Evolutionary conservation across 2,113 vertebrate genomes (phyloP), one percentile per base, ranked within the genome.

Genomic region (Otocyon megalotis): DNA sequence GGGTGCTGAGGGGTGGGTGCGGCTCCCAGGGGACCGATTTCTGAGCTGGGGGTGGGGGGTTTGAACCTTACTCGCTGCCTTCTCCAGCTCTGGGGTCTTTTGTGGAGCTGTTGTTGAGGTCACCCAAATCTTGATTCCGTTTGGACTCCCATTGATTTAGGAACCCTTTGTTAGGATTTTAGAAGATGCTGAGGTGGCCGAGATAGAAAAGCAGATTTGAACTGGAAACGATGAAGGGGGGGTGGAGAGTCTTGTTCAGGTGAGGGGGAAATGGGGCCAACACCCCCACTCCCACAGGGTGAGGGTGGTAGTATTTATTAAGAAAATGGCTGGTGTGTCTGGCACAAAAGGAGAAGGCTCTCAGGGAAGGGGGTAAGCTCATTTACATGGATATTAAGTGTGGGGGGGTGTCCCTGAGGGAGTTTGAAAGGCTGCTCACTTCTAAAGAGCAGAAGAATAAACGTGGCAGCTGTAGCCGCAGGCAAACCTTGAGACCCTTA

Each of bases 111-210:
- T 97, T 87, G 96, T 97, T 87, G 96, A 96, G 98, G 98, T 98
- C 97, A 88, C 98, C 96, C 98, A 89, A 94, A 90, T 94, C 96
- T 96, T 96, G 97, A 84, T 97, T 95, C 90, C 98, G 98, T 84
- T 98, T 94, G 97, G 94, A 84, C 96, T 93, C 80, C 88, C 96
- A 67, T 37, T 92, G 97, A 90, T 94, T 84, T 53, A 95, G 93
- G 97, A 97, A 95, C 98, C 98, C 98, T 98, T 99, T 99, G 98
- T 99, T 98, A 98, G 81, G 87, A 94, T 22, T 91, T 96, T 65
- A 79, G 79, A 86, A 85, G 87, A 95, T 83, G 71, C 63, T 12
- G 76, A 90, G 58, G 35, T 83, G 86, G 69, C 67, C 7, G 80
- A 83, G 56, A 19, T 84, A 60, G 71, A 93, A 83, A 97, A 95